These are phyloP conservation scores for Sinocyclocheilus maitianheensis DNA, from an alignment of 2,113 vertebrate species.

Conservation along the genomic window DNA sequence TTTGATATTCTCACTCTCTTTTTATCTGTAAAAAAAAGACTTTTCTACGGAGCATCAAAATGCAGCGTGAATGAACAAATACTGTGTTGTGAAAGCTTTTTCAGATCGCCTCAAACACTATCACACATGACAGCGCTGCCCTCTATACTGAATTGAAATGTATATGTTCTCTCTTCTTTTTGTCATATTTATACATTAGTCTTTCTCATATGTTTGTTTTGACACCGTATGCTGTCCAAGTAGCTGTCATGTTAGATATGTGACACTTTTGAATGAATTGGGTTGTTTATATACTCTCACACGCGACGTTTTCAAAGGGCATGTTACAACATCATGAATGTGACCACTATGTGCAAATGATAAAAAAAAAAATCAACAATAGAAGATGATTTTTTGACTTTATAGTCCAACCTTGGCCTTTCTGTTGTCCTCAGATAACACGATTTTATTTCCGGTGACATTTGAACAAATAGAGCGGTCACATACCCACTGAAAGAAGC, in stretches of 20 bases:
- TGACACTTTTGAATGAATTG: background rate
- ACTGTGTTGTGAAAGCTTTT: background rate
- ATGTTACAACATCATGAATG: constrained; percentile 21
- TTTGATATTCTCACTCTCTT: constrained; percentile 4
- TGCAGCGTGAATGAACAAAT: constrained; percentile 31
- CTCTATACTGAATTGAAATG: constrained; percentile 13
- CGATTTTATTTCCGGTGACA: background rate
- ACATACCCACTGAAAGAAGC: background rate
- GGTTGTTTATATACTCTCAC: background rate
- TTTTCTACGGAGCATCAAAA: constrained; percentile 29
- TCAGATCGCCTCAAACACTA: constrained; percentile 17
- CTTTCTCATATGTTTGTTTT: background rate
- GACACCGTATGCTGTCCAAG: background rate
- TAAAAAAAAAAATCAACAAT: background rate
- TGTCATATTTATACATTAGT: constrained; percentile 7
- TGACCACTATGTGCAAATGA: constrained; percentile 19
- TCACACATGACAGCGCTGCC: background rate
- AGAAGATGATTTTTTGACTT: background rate
- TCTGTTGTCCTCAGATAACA: background rate
- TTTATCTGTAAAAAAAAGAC: constrained; percentile 33
- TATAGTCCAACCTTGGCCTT: background rate
- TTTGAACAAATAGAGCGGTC: background rate
- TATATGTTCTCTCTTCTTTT: background rate
- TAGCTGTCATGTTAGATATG: background rate
- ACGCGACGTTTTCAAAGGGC: background rate